Conservation (phyloP, 2,113 vertebrate species). For the Lamprotornis superbus region DNA sequence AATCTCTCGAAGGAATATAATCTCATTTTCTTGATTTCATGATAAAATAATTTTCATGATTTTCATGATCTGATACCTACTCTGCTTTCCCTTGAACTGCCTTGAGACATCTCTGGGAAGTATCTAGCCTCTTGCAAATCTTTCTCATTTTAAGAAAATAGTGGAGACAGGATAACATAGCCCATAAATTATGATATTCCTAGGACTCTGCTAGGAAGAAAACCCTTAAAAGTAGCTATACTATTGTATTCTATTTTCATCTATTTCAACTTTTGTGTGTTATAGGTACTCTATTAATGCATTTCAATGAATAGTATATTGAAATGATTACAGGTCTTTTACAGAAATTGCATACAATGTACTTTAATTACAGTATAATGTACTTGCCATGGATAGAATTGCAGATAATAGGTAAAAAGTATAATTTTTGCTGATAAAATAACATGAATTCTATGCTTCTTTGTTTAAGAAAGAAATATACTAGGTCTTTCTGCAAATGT, state of each 20-base stretch:
- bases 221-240: neutral
- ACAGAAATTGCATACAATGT: neutral
- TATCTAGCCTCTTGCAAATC: neutral
- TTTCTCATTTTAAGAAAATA: neutral
- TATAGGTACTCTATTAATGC: neutral
- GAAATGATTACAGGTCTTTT: constrained; percentile 6
- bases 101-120: neutral
- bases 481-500: neutral
- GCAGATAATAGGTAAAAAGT: neutral
- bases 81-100: neutral
- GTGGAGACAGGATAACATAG: neutral
- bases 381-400: constrained; percentile 14
- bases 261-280: neutral
- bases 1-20: neutral
- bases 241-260: neutral
- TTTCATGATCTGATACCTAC: neutral
- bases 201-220: neutral
- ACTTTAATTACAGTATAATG: constrained; percentile 40
- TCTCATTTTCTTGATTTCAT: too few relatives aligned
- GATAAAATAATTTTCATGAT: too few relatives aligned
- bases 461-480: neutral
- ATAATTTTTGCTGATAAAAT: constrained; percentile 31
- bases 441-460: neutral
- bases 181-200: neutral
- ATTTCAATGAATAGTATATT: constrained; percentile 5